A percentile compares a stretch with the other conserved stretches of the same genome.
phyloP scores from a whole-genome alignment of 2,797 vertebrate genomes.

The Tenualosa thibaudeaui region DNA sequence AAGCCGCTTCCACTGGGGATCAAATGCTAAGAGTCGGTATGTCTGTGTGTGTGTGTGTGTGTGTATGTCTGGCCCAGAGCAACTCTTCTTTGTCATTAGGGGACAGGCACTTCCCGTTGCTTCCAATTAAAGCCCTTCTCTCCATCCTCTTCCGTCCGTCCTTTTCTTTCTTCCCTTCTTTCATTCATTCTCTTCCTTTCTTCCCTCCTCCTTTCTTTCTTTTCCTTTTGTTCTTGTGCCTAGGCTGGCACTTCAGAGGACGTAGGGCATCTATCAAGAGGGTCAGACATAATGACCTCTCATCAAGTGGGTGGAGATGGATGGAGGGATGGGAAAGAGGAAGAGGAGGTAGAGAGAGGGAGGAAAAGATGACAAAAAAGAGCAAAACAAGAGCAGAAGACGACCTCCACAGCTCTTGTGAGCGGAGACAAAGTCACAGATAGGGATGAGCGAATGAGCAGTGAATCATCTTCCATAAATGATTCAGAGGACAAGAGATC shows the following conservation, averaged over 20 bases:
- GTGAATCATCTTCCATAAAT: constrained; percentile 70
- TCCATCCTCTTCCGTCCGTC: constrained; percentile 21
- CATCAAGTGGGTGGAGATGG: constrained; percentile 63
- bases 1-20: neutral
- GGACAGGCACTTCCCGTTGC: constrained; percentile 71
- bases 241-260: constrained; percentile 65
- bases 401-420: neutral
- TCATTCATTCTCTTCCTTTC: neutral
- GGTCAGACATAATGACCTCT: constrained; percentile 78
- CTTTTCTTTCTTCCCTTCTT: neutral
- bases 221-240: neutral
- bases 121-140: constrained; percentile 70
- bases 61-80: constrained; percentile 57
- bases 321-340: constrained; percentile 48
- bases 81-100: constrained; percentile 78
- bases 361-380: constrained; percentile 36
- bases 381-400: neutral
- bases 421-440: neutral
- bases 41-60: constrained; percentile 6
- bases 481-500: constrained; percentile 54
- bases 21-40: neutral
- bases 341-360: constrained; percentile 49
- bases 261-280: constrained; percentile 69
- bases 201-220: neutral
- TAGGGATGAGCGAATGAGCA: constrained; percentile 44